Conservation (phyloP, 1,140 invertebrate genomes). For the Pectinophora gossypiella region DNA sequence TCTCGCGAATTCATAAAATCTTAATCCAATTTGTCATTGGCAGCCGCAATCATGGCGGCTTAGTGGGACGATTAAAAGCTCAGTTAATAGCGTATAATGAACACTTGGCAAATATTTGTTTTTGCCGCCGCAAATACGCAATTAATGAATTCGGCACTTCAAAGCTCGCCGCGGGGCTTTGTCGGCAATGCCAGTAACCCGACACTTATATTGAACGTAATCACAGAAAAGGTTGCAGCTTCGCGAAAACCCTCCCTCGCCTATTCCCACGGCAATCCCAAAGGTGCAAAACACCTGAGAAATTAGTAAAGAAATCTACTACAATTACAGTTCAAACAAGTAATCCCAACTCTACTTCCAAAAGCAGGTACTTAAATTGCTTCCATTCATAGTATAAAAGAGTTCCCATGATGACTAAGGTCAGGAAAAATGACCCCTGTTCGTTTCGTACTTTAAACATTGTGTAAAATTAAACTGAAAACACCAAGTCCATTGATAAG, state of each 20-base stretch:
- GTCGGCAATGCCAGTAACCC: conserved; percentile 52
- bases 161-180: conserved; percentile 66
- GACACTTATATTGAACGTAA: conserved; percentile 49
- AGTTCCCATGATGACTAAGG: background rate
- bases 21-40: background rate
- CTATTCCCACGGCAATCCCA: conserved; percentile 11
- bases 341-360: too few species aligned
- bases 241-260: conserved; percentile 33
- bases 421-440: background rate
- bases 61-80: conserved; percentile 41
- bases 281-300: conserved; percentile 28
- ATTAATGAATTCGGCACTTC: conserved; percentile 71
- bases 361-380: too few species aligned
- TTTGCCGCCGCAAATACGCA: conserved; percentile 65
- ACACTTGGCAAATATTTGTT: conserved; percentile 67
- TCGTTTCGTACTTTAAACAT: background rate
- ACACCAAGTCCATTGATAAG: background rate
- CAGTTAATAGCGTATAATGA: conserved; percentile 64
- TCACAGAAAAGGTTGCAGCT: background rate
- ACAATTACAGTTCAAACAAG: conserved; percentile 32
- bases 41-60: conserved; percentile 18
- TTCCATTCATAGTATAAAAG: too few species aligned
- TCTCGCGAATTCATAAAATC: background rate
- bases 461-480: conserved; percentile 1
- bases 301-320: conserved; percentile 26